Percentiles rank a stretch among this genome's conserved stretches.
phyloP scores from a whole-genome alignment of 1,140 invertebrate species.

The Babylonia areolata region DNA sequence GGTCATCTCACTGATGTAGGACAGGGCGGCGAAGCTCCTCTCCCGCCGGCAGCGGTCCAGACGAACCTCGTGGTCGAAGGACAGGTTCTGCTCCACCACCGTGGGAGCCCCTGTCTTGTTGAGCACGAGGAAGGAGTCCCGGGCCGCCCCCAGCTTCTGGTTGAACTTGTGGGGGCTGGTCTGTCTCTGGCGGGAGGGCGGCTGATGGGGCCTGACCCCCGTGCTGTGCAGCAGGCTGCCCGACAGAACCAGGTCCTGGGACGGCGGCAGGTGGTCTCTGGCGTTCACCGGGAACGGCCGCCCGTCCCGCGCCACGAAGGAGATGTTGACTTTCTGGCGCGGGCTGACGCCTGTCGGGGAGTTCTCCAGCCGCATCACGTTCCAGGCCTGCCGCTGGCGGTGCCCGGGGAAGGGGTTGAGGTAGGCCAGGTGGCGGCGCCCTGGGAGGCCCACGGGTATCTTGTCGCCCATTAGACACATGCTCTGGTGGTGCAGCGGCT shows the following conservation, averaged over 20 bases:
- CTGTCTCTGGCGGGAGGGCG: background rate
- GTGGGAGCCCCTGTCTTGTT: slow-evolving; percentile 36
- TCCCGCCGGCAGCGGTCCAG: slow-evolving; percentile 41
- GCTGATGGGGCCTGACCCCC: background rate
- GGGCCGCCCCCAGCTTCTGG: slow-evolving; percentile 38
- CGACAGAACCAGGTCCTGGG: slow-evolving; percentile 25
- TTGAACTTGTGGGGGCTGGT: slow-evolving; percentile 34
- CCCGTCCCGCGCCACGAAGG: background rate
- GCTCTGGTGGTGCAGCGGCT: slow-evolving; percentile 3
- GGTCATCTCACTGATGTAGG: background rate
- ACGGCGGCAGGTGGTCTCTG: background rate
- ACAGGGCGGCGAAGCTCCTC: slow-evolving; percentile 15
- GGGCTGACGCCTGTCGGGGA: background rate
- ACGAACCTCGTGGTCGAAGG: slow-evolving; percentile 34
- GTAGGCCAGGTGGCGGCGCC: slow-evolving; percentile 30
- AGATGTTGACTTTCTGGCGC: slow-evolving; percentile 2
- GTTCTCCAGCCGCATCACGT: background rate
- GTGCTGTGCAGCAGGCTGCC: slow-evolving; percentile 2
- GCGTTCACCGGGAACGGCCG: background rate
- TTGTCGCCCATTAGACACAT: slow-evolving; percentile 25
- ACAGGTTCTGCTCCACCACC: slow-evolving; percentile 39
- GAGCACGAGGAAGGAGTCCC: slow-evolving; percentile 40
- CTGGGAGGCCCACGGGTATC: slow-evolving; percentile 12
- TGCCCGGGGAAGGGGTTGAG: slow-evolving; percentile 30
- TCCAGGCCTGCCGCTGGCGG: slow-evolving; percentile 23